Percentiles rank a stretch among this genome's conserved stretches.
phyloP scores from a whole-genome alignment of 2,797 vertebrate species.

The Carapus acus region DNA sequence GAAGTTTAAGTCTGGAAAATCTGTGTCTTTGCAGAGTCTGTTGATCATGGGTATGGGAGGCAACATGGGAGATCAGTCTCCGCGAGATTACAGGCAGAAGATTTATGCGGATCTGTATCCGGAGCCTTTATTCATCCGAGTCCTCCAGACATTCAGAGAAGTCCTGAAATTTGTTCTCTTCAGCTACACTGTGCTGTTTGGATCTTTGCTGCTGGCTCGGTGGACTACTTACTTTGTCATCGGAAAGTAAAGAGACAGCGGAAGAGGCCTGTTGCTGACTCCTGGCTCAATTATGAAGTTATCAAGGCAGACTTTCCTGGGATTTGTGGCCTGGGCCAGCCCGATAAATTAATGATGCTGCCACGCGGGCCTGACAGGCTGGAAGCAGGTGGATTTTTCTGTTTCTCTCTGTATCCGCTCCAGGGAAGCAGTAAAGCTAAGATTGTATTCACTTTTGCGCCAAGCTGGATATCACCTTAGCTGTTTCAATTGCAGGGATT shows the following conservation, averaged over 20 bases:
- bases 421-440: slow-evolving; percentile 12
- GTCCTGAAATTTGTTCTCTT: slow-evolving; percentile 90
- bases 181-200: slow-evolving; percentile 92
- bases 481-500: slow-evolving; percentile 2
- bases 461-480: not conserved
- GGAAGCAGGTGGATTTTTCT: slow-evolving; percentile 5
- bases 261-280: slow-evolving; percentile 20
- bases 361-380: not conserved
- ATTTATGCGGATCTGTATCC: slow-evolving; percentile 59
- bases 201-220: slow-evolving; percentile 86
- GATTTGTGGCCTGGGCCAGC: slow-evolving; percentile 34
- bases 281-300: slow-evolving; percentile 20
- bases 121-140: slow-evolving; percentile 79
- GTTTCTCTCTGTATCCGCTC: slow-evolving; percentile 9
- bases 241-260: slow-evolving; percentile 68
- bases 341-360: slow-evolving; percentile 22
- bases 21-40: slow-evolving; percentile 42
- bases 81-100: slow-evolving; percentile 42
- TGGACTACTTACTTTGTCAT: slow-evolving; percentile 95
- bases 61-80: slow-evolving; percentile 49
- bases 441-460: slow-evolving; percentile 7
- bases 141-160: slow-evolving; percentile 86
- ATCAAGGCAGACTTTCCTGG: slow-evolving; percentile 9
- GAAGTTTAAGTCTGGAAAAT: not conserved
- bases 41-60: slow-evolving; percentile 49